A percentile compares a stretch with the other conserved stretches of the same genome.
These are phyloP conservation scores for Spodoptera exigua DNA, from an alignment of 2,888 invertebrate species.

Conservation along the genomic window DNA sequence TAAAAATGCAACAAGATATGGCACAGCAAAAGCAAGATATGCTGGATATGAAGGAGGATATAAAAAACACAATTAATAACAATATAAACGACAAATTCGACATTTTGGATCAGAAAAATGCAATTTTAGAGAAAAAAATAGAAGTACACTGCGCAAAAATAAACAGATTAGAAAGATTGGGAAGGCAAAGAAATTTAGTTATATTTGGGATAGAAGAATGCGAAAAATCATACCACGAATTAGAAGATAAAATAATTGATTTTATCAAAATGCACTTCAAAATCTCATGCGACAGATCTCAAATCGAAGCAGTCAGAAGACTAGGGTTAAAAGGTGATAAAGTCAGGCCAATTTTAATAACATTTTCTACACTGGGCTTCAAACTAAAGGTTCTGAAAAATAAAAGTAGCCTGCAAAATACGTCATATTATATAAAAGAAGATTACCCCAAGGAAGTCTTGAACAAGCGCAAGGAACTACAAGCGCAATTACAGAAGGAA, in stretches of 20 bases:
- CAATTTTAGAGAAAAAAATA: background rate
- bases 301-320: background rate
- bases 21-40: background rate
- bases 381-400: background rate
- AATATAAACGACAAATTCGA: background rate
- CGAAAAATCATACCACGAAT: background rate
- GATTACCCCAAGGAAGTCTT: slow-evolving; percentile 3
- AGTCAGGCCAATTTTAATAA: background rate
- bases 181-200: background rate
- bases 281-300: background rate
- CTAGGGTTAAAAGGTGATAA: background rate
- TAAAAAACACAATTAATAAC: background rate
- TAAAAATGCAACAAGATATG: background rate
- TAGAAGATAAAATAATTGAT: background rate
- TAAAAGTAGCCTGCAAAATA: background rate
- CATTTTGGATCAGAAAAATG: background rate
- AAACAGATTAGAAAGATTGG: background rate
- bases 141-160: background rate
- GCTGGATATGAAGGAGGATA: background rate
- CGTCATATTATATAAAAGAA: background rate
- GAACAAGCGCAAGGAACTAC: slow-evolving; percentile 10
- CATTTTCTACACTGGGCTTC: background rate
- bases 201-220: background rate
- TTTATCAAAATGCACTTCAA: background rate
- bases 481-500: slow-evolving; percentile 12